A percentile compares a stretch with the other conserved stretches of the same genome.
Evolutionary conservation across 2,797 vertebrate genomes (phyloP).

Genomic region (Pangasius macronema): DNA sequence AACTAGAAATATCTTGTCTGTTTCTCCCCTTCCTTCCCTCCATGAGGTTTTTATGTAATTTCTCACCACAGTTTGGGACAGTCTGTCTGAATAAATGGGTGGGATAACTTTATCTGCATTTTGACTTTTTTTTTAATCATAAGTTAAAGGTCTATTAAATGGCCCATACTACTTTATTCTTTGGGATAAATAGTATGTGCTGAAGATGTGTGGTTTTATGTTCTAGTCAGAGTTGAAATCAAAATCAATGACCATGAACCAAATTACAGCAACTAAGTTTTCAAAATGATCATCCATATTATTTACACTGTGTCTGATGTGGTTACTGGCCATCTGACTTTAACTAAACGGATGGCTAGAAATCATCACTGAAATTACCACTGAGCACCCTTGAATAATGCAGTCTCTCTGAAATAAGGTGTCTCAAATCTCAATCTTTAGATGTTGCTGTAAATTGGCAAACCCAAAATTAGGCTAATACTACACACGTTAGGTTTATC

Average conservation of each 20-base stretch:
- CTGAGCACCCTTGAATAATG: not conserved
- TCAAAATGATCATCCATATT: not conserved
- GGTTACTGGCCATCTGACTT: not conserved
- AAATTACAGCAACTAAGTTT: not conserved
- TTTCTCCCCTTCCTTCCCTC: constrained; percentile 67
- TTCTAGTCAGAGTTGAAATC: not conserved
- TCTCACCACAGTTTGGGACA: constrained; percentile 63
- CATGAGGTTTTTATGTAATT: constrained; percentile 69
- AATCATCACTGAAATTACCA: not conserved
- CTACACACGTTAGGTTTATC: not conserved
- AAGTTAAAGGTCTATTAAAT: not conserved
- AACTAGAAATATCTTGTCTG: constrained; percentile 58
- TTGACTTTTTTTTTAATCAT: not conserved
- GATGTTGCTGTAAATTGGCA: not conserved
- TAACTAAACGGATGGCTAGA: not conserved
- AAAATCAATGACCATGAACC: not conserved
- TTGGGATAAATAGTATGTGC: not conserved
- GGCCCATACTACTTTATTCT: not conserved
- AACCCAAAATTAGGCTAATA: not conserved
- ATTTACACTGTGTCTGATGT: not conserved
- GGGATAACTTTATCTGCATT: constrained; percentile 61
- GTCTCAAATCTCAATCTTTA: not conserved
- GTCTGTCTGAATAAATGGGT: constrained; percentile 79
- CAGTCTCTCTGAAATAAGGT: not conserved
- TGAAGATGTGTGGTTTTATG: not conserved